Evolutionary conservation across 2,113 vertebrate species (phyloP).

Genomic region (Strix aluco): DNA sequence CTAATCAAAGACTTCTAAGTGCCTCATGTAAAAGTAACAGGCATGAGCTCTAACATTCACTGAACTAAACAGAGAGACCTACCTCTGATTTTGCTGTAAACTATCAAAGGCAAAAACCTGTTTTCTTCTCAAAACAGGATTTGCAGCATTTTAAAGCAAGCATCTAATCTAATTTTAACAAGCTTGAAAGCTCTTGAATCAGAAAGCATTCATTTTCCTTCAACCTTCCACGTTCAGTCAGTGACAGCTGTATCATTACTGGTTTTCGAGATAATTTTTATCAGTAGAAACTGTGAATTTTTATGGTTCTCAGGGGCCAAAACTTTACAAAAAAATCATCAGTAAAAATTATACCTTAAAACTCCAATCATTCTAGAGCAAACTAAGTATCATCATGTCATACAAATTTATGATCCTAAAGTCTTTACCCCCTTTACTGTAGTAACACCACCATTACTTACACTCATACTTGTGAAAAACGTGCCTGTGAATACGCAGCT

Average conservation of each 20-base stretch:
- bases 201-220: not conserved
- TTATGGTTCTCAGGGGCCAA: not conserved
- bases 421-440: not conserved
- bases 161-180: conserved; percentile 13
- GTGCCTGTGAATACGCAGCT: not conserved
- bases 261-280: not conserved
- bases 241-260: not conserved
- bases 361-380: not conserved
- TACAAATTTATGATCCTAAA: not conserved
- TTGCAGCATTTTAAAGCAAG: conserved; percentile 4
- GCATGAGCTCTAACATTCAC: not conserved
- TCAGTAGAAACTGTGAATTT: not conserved
- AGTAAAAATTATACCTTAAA: not conserved
- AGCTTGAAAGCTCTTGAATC: conserved; percentile 14
- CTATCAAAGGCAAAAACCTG: not conserved
- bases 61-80: not conserved
- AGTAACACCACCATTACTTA: conserved; percentile 13
- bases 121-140: conserved; percentile 17
- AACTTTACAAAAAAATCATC: not conserved
- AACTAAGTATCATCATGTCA: not conserved
- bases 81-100: conserved; percentile 13
- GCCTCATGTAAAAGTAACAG: not conserved
- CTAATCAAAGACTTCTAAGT: not conserved
- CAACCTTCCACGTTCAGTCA: not conserved
- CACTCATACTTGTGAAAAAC: not conserved